Evolutionary conservation across 2,113 vertebrate species (phyloP), one percentile per base, ranked within the genome.

Genomic region (Marmota flaviventris): DNA sequence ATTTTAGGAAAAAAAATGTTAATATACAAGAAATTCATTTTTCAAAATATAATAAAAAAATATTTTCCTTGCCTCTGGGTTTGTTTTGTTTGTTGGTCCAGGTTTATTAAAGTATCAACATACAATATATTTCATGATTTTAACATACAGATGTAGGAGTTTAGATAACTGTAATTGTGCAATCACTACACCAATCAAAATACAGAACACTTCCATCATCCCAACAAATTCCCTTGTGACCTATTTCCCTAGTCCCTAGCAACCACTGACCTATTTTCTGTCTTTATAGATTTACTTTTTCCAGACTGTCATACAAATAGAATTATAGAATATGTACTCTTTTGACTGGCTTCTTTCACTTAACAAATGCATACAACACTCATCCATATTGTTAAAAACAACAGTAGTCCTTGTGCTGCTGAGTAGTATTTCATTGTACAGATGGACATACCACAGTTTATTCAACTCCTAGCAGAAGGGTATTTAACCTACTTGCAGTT

Each of bases 1-100:
- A 51, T 45, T 87, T 85, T 42, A 51, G 39, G 37, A 84, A 70
- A 91, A 88, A 91, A 91, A 89, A 65, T n/a, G 42, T 61, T 78
- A 94, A 84, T 63, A 10, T 18, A 78, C 29, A 67, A 88, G 29
- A 87, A 78, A 48, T 61, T 67, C 67, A 34, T 73, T 69, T 91
- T 91, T 96, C 9, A 22, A 92, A 83, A 72, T 78, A 65, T 70
- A 63, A 69, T 76, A 27, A 87, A 70, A 88, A 24, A 63, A 14
- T 56, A 24, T 88, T 92, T 78, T 85, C 81, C 25, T 85, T n/a
- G 56, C 53, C 10, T 89, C 72, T 82, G 56, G 8, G 65, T 75
- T 86, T 72, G 76, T 56, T 72, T 63, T 32, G 48, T 29, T 13
- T 69, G 24, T 10, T 32, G 24, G 69, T 75, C 17, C 17, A 75